phyloP scores from a whole-genome alignment of 2,888 invertebrate species.

The Argyra leucocephala region DNA sequence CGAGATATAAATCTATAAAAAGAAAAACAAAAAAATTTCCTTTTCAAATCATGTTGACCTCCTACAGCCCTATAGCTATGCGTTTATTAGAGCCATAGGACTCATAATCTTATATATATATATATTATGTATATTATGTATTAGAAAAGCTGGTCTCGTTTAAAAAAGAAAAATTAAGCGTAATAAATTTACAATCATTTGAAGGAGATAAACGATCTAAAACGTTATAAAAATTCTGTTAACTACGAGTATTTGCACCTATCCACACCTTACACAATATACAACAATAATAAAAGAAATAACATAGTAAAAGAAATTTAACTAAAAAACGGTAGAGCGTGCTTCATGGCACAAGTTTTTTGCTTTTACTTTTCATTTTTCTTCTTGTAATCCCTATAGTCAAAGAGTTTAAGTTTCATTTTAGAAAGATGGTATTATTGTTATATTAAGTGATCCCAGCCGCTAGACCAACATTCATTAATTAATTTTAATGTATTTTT shows the following conservation, averaged over 20 bases:
- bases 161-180: not conserved
- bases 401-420: no score
- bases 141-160: no score
- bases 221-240: not conserved
- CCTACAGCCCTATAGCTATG: not conserved
- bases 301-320: not conserved
- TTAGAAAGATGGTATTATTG: no score
- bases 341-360: not conserved
- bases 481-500: no score
- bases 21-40: constrained; percentile 1
- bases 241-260: not conserved
- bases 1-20: not conserved
- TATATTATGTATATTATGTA: no score
- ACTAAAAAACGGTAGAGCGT: constrained; percentile 6
- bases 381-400: no score
- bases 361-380: not conserved
- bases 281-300: not conserved
- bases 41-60: not conserved
- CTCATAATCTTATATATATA: no score
- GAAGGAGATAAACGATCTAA: not conserved
- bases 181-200: constrained; percentile 2
- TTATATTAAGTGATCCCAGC: no score
- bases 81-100: not conserved
- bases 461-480: no score
- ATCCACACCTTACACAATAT: not conserved